Evolutionary conservation across 2,888 invertebrate genomes (phyloP).

Genomic region (Polydesmus complanatus): DNA sequence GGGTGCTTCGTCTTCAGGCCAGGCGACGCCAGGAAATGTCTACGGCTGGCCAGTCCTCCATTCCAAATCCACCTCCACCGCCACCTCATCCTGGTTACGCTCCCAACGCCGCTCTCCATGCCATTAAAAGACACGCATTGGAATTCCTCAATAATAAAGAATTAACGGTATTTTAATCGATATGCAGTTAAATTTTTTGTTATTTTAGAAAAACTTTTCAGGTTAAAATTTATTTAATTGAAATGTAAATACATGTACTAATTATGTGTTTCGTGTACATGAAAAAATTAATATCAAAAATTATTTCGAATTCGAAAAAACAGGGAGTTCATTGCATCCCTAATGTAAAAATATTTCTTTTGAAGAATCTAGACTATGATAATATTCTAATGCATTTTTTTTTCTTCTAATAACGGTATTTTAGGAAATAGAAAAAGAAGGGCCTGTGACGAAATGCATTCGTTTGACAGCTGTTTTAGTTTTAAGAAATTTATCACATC

Average conservation of each 20-base stretch:
- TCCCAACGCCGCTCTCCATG: conserved; percentile 89
- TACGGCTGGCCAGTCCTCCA: conserved; percentile 38
- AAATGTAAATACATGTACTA: not conserved
- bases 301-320: too few species aligned
- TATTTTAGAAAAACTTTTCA: not conserved
- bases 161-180: conserved; percentile 49
- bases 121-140: conserved; percentile 86
- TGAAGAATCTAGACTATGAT: not conserved
- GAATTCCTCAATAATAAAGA: conserved; percentile 82
- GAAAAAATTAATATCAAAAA: too few species aligned
- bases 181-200: not conserved
- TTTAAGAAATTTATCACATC: conserved; percentile 90
- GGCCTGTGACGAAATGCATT: conserved; percentile 97
- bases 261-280: too few species aligned
- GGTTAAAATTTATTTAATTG: not conserved
- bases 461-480: conserved; percentile 91
- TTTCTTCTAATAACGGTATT: not conserved
- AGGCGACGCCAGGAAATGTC: conserved; percentile 48
- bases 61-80: conserved; percentile 40
- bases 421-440: conserved; percentile 89
- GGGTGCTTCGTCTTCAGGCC: conserved; percentile 50
- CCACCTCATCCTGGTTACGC: conserved; percentile 73
- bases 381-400: not conserved
- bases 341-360: too few species aligned
- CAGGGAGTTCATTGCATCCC: too few species aligned